Conservation (phyloP, 2,113 vertebrate genomes). For the Apteryx mantelli region DNA sequence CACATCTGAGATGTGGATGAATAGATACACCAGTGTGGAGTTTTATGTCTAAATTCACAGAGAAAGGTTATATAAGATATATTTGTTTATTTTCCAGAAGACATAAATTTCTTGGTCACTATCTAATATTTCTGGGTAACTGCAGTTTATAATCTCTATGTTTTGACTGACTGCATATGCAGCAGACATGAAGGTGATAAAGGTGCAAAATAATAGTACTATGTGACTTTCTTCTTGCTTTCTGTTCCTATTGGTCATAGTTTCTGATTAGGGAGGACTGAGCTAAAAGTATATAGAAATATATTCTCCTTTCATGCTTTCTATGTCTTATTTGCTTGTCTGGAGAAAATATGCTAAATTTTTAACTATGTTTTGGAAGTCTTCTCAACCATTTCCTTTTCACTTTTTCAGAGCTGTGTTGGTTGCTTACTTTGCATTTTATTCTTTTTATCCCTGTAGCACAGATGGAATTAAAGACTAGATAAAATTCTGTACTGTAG, state of each 20-base stretch:
- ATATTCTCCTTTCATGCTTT: neutral
- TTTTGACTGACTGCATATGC: neutral
- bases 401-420: neutral
- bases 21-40: neutral
- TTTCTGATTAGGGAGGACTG: neutral
- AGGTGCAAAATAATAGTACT: neutral
- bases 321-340: neutral
- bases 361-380: neutral
- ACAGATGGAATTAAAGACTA: neutral
- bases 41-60: conserved; percentile 3
- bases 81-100: conserved; percentile 6
- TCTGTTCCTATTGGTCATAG: neutral
- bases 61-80: neutral
- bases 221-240: neutral
- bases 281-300: neutral
- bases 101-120: neutral
- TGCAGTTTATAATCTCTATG: neutral
- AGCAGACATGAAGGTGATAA: neutral
- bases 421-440: neutral
- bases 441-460: neutral
- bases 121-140: neutral
- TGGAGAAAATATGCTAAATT: neutral
- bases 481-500: neutral
- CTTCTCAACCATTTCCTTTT: neutral
- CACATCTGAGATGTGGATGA: neutral